A percentile compares a stretch with the other conserved stretches of the same genome.
Conservation (phyloP, 2,797 vertebrate genomes). For the Malacoctenus gilli region DNA sequence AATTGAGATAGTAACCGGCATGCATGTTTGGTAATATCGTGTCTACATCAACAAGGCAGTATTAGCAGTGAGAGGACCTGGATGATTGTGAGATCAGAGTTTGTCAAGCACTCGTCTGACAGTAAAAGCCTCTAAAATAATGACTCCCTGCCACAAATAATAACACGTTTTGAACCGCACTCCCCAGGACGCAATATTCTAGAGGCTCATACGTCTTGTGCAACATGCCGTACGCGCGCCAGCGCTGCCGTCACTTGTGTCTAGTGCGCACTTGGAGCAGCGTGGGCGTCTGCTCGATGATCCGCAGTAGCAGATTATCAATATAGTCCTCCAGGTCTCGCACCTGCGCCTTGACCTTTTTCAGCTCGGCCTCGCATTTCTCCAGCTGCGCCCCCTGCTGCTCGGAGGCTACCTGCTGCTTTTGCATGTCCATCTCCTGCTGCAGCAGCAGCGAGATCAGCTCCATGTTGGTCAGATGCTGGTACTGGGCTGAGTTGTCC, state of each 20-base stretch:
- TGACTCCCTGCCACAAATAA: constrained; percentile 10
- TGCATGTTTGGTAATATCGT: constrained; percentile 65
- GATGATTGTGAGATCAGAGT: constrained; percentile 41
- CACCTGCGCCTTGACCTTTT: constrained; percentile 88
- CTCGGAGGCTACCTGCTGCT: constrained; percentile 74
- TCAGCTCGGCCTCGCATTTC: constrained; percentile 89
- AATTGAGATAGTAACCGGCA: constrained; percentile 58
- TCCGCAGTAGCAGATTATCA: constrained; percentile 93
- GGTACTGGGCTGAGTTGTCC: constrained; percentile 86
- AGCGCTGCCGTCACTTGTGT: constrained; percentile 76
- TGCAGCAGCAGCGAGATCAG: constrained; percentile 93
- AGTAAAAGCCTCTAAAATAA: constrained; percentile 25
- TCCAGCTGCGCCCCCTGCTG: constrained; percentile 76
- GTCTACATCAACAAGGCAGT: constrained; percentile 74
- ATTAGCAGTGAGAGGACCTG: constrained; percentile 67
- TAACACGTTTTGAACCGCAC: background rate
- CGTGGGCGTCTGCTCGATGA: constrained; percentile 96
- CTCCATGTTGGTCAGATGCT: constrained; percentile 94
- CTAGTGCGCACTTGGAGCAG: constrained; percentile 90
- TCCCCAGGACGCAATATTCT: constrained; percentile 10
- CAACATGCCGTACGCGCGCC: background rate
- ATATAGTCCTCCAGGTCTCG: constrained; percentile 97
- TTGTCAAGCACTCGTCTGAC: constrained; percentile 47
- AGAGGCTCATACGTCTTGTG: background rate
- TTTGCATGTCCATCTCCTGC: constrained; percentile 90